Percentiles rank a stretch among this genome's conserved stretches.
Evolutionary conservation across 2,113 vertebrate genomes (phyloP).

Genomic region (Chaenogobius annularis): DNA sequence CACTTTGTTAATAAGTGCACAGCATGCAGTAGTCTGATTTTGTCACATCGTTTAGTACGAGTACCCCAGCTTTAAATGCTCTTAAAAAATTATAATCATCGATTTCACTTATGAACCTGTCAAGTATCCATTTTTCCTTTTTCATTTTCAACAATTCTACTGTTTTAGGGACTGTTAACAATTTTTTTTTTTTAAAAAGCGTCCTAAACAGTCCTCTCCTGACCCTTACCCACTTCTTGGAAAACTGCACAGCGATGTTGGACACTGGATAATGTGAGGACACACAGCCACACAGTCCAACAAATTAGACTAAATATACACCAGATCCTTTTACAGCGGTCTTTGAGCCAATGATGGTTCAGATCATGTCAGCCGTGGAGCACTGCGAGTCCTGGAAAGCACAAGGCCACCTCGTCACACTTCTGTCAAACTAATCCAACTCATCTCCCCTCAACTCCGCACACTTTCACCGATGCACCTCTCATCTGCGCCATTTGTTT

Average conservation of each 20-base stretch:
- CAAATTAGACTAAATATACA: conserved; percentile 40
- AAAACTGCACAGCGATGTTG: conserved; percentile 21
- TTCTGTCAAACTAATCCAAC: conserved; percentile 61
- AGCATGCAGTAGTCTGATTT: too few species aligned
- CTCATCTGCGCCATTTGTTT: conserved; percentile 68
- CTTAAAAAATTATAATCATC: too few species aligned
- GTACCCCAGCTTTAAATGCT: too few species aligned
- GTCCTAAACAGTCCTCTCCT: neutral
- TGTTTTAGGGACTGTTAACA: too few species aligned
- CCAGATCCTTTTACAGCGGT: conserved; percentile 40
- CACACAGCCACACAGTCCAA: conserved; percentile 36
- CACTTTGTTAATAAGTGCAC: too few species aligned
- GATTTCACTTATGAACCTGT: too few species aligned
- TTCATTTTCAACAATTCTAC: too few species aligned
- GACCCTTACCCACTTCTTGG: conserved; percentile 12
- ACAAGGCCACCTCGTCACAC: conserved; percentile 48
- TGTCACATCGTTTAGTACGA: too few species aligned
- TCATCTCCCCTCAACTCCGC: conserved; percentile 62
- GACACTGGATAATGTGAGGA: conserved; percentile 8
- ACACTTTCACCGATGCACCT: conserved; percentile 61
- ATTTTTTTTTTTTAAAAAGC: neutral
- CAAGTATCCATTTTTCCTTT: too few species aligned
- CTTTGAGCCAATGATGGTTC: conserved; percentile 35
- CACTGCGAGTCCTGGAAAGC: conserved; percentile 64
- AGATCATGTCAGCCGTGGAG: conserved; percentile 40